Conservation (phyloP, 2,113 vertebrate genomes). For the Silurus glanis region DNA sequence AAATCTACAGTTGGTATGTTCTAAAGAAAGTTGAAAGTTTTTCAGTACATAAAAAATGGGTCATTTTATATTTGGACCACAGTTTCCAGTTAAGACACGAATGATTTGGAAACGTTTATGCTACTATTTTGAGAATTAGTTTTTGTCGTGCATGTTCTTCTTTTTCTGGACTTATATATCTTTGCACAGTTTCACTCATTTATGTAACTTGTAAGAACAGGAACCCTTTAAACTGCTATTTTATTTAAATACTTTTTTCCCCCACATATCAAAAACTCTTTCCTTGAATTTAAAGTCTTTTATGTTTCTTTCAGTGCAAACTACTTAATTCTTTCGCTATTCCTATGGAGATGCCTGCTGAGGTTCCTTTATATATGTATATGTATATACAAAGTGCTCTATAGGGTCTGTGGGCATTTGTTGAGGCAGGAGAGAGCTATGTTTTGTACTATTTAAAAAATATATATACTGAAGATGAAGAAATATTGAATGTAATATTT, state of each 20-base stretch:
- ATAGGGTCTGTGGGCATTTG: not conserved
- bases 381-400: not conserved
- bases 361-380: not conserved
- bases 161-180: not conserved
- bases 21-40: too few species aligned
- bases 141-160: not conserved
- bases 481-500: not conserved
- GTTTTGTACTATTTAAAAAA: not conserved
- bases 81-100: not conserved
- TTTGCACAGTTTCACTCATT: not conserved
- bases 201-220: not conserved
- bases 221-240: not conserved
- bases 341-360: not conserved
- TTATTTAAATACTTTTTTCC: not conserved
- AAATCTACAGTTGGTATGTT: too few species aligned
- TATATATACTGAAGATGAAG: not conserved
- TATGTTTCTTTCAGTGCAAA: not conserved
- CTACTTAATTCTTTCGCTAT: not conserved
- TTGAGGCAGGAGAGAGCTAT: not conserved
- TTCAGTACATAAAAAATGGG: not conserved
- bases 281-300: too few species aligned
- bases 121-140: not conserved
- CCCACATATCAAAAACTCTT: not conserved
- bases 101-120: not conserved
- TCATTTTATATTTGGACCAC: not conserved